phyloP scores from a whole-genome alignment of 37 sponge, comb jelly and placozoan genomes.

The Axinella damicornis region DNA sequence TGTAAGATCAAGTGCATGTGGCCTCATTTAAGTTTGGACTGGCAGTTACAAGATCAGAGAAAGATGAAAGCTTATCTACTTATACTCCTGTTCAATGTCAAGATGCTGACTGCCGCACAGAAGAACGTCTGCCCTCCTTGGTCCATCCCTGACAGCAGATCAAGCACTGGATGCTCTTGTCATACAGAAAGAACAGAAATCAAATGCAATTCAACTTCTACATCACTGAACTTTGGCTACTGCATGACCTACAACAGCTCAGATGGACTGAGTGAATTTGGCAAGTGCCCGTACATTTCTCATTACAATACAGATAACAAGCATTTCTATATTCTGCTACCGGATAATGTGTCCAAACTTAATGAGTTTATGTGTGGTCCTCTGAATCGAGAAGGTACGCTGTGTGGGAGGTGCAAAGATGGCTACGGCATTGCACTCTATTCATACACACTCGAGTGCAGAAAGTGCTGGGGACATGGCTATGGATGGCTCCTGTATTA shows the following conservation, averaged over 20 bases:
- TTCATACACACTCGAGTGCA: slow-evolving; percentile 11
- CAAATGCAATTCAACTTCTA: too few species aligned
- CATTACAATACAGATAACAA: background rate
- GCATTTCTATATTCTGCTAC: background rate
- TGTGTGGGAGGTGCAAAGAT: background rate
- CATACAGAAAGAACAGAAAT: too few species aligned
- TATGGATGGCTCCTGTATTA: slow-evolving; percentile 22
- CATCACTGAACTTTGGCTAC: background rate
- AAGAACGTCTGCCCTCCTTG: too few species aligned
- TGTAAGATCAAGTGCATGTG: too few species aligned
- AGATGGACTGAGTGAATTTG: background rate
- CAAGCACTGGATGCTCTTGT: too few species aligned
- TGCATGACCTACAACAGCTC: slow-evolving; percentile 8
- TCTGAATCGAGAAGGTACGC: background rate
- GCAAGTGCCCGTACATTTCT: background rate
- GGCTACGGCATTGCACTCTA: slow-evolving; percentile 3
- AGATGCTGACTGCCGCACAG: too few species aligned
- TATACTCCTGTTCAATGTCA: too few species aligned
- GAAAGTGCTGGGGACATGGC: background rate
- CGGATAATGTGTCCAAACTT: background rate
- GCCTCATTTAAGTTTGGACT: too few species aligned
- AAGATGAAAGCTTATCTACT: background rate
- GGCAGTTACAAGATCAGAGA: too few species aligned
- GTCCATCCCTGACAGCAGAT: too few species aligned
- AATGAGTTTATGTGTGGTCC: slow-evolving; percentile 35